phyloP scores from a whole-genome alignment of 2,888 invertebrate species.

The Cataglyphis altisquamis region DNA sequence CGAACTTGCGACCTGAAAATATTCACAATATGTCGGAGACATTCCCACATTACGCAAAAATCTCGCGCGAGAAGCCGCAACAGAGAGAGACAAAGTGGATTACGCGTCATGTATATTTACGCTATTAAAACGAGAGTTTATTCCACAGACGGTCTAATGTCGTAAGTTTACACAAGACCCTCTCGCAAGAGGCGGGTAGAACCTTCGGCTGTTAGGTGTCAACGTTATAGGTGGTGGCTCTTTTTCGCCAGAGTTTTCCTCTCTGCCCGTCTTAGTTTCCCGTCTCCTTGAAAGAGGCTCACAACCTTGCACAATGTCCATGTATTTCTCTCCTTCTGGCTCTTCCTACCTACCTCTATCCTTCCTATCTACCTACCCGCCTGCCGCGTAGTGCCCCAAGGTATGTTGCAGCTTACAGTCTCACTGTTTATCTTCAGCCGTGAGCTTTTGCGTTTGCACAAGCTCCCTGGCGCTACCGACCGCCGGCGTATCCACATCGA shows the following conservation, averaged over 20 bases:
- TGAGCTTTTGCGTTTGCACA: constrained; percentile 81
- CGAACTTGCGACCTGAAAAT: not conserved
- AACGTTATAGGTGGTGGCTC: constrained; percentile 56
- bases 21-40: not conserved
- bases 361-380: constrained; percentile 14
- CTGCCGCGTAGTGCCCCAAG: constrained; percentile 71
- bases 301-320: constrained; percentile 17
- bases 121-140: constrained; percentile 51
- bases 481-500: constrained; percentile 59
- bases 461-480: constrained; percentile 61
- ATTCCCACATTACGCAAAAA: constrained; percentile 13
- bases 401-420: constrained; percentile 76
- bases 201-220: constrained; percentile 63
- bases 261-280: constrained; percentile 49
- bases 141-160: constrained; percentile 56
- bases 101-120: constrained; percentile 46
- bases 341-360: constrained; percentile 37
- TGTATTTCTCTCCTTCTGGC: constrained; percentile 36
- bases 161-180: constrained; percentile 55
- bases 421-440: constrained; percentile 80
- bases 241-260: constrained; percentile 62
- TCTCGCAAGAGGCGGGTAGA: not conserved
- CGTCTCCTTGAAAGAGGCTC: constrained; percentile 20
- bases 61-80: constrained; percentile 1
- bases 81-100: constrained; percentile 41